phyloP scores from a whole-genome alignment of 2,888 invertebrate species.

The Eueremaeus valkanovi region DNA sequence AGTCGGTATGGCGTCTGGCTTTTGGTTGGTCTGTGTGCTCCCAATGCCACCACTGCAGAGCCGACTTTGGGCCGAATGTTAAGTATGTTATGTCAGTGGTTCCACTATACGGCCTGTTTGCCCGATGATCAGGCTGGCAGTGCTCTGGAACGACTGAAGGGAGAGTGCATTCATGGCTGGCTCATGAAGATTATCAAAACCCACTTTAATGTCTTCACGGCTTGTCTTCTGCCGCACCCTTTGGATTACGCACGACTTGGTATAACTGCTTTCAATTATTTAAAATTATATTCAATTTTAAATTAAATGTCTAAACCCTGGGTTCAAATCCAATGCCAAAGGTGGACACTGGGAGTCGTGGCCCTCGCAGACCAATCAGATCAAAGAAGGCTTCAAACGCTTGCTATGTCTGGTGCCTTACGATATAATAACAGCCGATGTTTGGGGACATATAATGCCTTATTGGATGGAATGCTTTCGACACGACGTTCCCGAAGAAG shows the following conservation, averaged over 20 bases:
- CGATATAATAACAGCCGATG: constrained; percentile 90
- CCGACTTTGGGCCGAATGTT: constrained; percentile 76
- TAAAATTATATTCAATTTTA: no score
- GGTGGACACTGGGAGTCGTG: constrained; percentile 91
- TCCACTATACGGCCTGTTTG: constrained; percentile 93
- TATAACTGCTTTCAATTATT: no score
- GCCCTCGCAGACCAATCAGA: constrained; percentile 71
- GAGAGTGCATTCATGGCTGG: constrained; percentile 90
- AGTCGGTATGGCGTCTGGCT: constrained; percentile 97
- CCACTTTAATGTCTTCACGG: constrained; percentile 83
- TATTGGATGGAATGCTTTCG: constrained; percentile 98
- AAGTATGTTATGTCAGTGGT: constrained; percentile 98
- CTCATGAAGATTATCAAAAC: constrained; percentile 72
- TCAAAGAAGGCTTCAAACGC: constrained; percentile 90
- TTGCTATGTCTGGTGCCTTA: constrained; percentile 95
- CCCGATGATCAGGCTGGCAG: constrained; percentile 75
- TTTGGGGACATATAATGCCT: constrained; percentile 97
- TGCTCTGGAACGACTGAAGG: constrained; percentile 83
- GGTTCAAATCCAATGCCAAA: constrained; percentile 65
- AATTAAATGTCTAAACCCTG: constrained; percentile 65
- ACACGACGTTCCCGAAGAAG: constrained; percentile 83
- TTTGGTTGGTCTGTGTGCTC: constrained; percentile 76
- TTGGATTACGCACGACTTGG: constrained; percentile 90
- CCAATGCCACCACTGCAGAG: constrained; percentile 55
- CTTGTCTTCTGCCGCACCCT: constrained; percentile 91